phyloP scores from a whole-genome alignment of 2,113 vertebrate species.

The Pelecanoides urinatrix region DNA sequence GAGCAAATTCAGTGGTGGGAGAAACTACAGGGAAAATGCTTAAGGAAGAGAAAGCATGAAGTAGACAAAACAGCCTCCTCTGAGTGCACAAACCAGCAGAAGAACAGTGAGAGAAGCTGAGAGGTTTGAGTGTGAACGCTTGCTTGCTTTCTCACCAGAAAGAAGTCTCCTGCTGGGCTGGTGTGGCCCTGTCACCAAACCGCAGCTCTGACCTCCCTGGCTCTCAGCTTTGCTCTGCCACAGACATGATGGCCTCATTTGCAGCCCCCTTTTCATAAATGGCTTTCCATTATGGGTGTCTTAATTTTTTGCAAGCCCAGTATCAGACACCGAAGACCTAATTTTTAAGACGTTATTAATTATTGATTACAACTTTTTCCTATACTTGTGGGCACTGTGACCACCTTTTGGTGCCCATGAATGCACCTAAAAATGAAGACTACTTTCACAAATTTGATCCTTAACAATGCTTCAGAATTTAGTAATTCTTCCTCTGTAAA shows the following conservation, averaged over 20 bases:
- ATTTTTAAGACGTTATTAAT: not conserved
- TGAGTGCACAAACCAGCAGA: not conserved
- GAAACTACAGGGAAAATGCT: not conserved
- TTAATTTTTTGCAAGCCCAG: not conserved
- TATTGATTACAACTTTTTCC: not conserved
- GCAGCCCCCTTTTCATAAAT: not conserved
- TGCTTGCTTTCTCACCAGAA: not conserved
- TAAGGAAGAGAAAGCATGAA: not conserved
- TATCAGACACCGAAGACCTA: not conserved
- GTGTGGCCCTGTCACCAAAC: not conserved
- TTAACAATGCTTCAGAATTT: not conserved
- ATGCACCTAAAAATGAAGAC: not conserved
- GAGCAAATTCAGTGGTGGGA: not conserved
- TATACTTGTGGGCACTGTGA: too few species aligned
- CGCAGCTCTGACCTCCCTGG: not conserved
- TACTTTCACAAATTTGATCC: not conserved
- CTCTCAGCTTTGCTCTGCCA: not conserved
- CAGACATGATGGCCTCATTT: not conserved
- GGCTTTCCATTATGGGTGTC: not conserved
- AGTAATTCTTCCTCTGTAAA: not conserved
- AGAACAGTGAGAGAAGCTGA: not conserved
- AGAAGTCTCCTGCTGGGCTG: not conserved
- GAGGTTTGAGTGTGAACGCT: rapidly evolving
- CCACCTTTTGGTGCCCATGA: not conserved
- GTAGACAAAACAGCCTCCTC: not conserved